These are phyloP conservation scores for Hylomyscus alleni DNA, from an alignment of 2,797 vertebrate genomes.

Conservation along the genomic window DNA sequence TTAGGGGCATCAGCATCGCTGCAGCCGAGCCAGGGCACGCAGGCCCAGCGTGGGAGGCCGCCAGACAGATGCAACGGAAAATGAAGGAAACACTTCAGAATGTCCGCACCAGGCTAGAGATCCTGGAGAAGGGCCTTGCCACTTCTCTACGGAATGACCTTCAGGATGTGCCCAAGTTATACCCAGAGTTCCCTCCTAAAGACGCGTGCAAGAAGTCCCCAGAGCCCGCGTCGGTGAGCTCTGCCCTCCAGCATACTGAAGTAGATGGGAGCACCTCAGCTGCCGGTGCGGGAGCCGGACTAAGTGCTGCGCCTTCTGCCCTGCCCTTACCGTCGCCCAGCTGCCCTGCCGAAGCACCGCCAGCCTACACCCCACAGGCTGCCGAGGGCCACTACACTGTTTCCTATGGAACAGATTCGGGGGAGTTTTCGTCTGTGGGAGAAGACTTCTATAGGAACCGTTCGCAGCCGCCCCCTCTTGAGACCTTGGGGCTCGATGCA, in stretches of 20 bases:
- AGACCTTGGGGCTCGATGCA: constrained; percentile 94
- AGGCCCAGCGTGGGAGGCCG: constrained; percentile 93
- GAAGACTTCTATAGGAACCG: constrained; percentile 94
- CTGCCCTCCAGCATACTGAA: constrained; percentile 77
- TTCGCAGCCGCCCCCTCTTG: constrained; percentile 90
- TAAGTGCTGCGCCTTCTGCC: constrained; percentile 85
- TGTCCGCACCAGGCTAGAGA: constrained; percentile 92
- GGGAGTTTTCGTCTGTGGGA: constrained; percentile 94
- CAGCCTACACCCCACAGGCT: constrained; percentile 95
- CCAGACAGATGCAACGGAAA: constrained; percentile 96
- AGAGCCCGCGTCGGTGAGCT: constrained; percentile 78
- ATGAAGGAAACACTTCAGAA: constrained; percentile 97
- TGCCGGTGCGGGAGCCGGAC: constrained; percentile 49
- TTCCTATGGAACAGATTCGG: constrained; percentile 95
- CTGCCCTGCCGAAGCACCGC: constrained; percentile 91
- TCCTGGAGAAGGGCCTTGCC: constrained; percentile 89
- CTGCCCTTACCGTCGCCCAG: constrained; percentile 80
- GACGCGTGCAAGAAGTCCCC: constrained; percentile 88
- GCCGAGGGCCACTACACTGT: constrained; percentile 95
- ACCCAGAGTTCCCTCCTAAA: constrained; percentile 92
- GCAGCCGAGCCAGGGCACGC: constrained; percentile 89
- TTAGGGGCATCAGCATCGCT: constrained; percentile 92
- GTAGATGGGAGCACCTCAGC: constrained; percentile 78
- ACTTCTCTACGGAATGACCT: constrained; percentile 69
- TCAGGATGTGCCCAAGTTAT: constrained; percentile 86